phyloP scores from a whole-genome alignment of 1,140 invertebrate genomes.

The Conus betulinus region DNA sequence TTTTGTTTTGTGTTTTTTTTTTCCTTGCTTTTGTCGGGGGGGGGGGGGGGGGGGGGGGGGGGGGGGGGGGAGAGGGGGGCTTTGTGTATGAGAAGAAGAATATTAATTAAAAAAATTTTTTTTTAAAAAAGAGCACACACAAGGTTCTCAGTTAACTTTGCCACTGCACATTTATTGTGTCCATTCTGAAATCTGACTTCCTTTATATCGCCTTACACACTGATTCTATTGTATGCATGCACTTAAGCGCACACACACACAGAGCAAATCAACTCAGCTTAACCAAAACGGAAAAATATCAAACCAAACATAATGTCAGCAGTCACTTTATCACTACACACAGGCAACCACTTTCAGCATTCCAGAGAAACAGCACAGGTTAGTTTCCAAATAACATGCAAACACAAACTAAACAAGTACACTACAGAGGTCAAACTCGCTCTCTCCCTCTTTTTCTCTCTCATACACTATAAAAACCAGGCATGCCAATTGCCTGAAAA shows the following conservation, averaged over 20 bases:
- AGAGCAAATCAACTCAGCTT: not conserved
- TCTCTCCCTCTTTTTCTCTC: no score
- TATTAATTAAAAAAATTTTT: no score
- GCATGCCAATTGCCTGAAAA: no score
- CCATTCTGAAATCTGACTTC: no score
- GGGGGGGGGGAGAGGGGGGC: no score
- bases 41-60: no score
- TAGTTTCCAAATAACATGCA: not conserved
- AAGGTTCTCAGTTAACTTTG: not conserved
- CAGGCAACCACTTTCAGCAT: not conserved
- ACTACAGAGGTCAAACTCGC: not conserved
- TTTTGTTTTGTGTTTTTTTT: no score
- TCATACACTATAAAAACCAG: no score
- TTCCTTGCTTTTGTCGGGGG: no score
- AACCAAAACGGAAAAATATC: not conserved
- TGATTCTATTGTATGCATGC: not conserved
- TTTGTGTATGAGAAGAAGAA: no score
- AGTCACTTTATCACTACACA: not conserved
- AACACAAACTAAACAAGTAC: not conserved
- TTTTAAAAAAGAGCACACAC: not conserved
- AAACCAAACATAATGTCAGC: not conserved
- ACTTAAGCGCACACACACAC: not conserved
- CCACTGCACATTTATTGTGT: no score
- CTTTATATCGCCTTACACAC: not conserved
- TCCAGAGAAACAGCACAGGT: no score